Base-by-base conservation (phyloP, 2,113 vertebrate species). In the Jacana jacana region DNA sequence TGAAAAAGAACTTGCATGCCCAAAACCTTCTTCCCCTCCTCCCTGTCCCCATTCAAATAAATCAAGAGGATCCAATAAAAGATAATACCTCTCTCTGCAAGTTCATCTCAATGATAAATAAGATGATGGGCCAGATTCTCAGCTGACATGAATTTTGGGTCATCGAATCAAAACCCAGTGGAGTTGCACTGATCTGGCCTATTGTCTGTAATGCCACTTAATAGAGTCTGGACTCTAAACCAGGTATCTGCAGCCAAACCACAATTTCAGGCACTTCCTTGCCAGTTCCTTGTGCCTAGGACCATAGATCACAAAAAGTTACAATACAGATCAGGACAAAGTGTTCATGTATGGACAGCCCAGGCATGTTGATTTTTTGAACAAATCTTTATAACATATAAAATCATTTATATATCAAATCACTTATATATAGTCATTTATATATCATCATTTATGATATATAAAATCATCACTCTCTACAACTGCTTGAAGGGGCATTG, bases 161-260 rank as follows among this genome's bases (percentile, higher is more conserved):
- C 66, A 66, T 65, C 49, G 65, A 94, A 66, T 75, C 4, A 25
- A 86, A 86, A 69, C 33, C 51, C 7, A 2, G n/a, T 65, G 68
- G 22, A 86, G 52, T 75, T 81, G 40, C 35, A 86, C 63, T 7
- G 2, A 48, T 77, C 55, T 28, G 30, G 69, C 35, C 65, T 80
- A 79, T 92, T 94, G 86, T 81, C 90, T 84, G 28, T 37, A 57
- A 84, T 22, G 14, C 39, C 94, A 60, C 94, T 88, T 90, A 88
- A 68, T 48, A 83, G 93, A 78, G 9, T 68, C 2, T 1, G 31
- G 39, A 52, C 20, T 64, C 42, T 81, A 60, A 83, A 88, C 39
- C 48, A 64, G 39, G 27, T 64, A 55, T 42, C 61, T 71, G 69
- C 22, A 65, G 80, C 76, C 90, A 95, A 61, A 79, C 33, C 42